Evolutionary conservation across 2,113 vertebrate species (phyloP), one percentile per base, ranked within the genome.

Genomic region (Heteronetta atricapilla): DNA sequence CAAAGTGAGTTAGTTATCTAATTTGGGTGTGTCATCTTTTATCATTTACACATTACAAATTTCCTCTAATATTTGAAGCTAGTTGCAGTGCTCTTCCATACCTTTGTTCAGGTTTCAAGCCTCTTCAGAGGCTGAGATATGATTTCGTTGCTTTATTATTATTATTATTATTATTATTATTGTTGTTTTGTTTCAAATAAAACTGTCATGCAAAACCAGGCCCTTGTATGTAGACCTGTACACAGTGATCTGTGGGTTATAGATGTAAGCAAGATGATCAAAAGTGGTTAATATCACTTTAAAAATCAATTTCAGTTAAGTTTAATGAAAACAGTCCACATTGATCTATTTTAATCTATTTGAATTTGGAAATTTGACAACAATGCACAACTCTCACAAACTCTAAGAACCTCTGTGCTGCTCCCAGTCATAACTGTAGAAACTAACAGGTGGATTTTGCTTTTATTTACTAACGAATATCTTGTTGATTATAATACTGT

Each of bases 391-490:
- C 48, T 84, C 42, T 79, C 38, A 48, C 26, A 62, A 81, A 42
- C 31, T 87, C 48, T 34, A 48, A 76, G 36, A 84, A 66, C 26
- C 23, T 25, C 64, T 87, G 38, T 22, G 33, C 64, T 83, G 42
- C 50, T 92, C 52, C 34, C 44, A 69, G 42, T 86, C 58, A 62
- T 38, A 79, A 62, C 18, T 26, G 60, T 38, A 86, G 64, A 91
- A 82, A 90, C 81, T 64, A 60, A 60, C 28, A 91, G 59, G 8
- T 86, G 26, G 52, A 60, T 78, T 95, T 95, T 91, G 13, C 26
- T 93, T 77, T 82, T 26, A 22, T 83, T 93, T 89, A 81, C 55
- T 86, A 75, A 86, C 77, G 67, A 88, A 86, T 59, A 89, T 80
- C 48, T 22, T 14, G 1, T 64, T 79, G 82, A 77, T 25, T 80